These are phyloP conservation scores for Cistogaster globosa DNA, from an alignment of 2,888 invertebrate genomes.

Conservation along the genomic window DNA sequence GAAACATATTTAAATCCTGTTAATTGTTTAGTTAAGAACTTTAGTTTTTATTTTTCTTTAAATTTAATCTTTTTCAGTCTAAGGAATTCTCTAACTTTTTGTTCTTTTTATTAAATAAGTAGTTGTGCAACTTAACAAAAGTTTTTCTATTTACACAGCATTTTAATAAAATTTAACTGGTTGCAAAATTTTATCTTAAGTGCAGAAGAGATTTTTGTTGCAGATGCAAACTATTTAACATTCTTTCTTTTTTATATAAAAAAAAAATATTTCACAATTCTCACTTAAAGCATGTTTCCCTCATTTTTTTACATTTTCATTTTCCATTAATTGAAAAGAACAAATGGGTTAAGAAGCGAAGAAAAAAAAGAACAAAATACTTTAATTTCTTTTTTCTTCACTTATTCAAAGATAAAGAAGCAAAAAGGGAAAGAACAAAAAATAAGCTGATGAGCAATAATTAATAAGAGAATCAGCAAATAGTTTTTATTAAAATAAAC, in stretches of 20 bases:
- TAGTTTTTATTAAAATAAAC: conserved; percentile 38
- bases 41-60: neutral
- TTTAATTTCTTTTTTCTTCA: neutral
- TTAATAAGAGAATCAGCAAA: conserved; percentile 46
- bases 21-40: neutral
- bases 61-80: neutral
- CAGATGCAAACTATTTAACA: conserved; percentile 20
- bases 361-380: conserved; percentile 42
- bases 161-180: conserved; percentile 21
- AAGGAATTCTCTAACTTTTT: neutral
- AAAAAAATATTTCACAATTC: conserved; percentile 33
- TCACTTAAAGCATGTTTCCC: conserved; percentile 16
- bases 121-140: neutral
- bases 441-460: conserved; percentile 56
- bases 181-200: conserved; percentile 27
- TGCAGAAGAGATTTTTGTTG: neutral
- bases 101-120: conserved; percentile 1
- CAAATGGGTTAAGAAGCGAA: conserved; percentile 49
- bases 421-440: conserved; percentile 12
- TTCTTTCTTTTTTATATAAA: neutral
- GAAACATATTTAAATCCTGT: too few relatives aligned
- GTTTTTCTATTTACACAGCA: conserved; percentile 1
- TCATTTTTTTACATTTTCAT: neutral
- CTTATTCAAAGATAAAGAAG: conserved; percentile 17
- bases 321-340: neutral